Evolutionary conservation across 2,888 invertebrate genomes (phyloP).

Genomic region (Nasonovia ribisnigri): DNA sequence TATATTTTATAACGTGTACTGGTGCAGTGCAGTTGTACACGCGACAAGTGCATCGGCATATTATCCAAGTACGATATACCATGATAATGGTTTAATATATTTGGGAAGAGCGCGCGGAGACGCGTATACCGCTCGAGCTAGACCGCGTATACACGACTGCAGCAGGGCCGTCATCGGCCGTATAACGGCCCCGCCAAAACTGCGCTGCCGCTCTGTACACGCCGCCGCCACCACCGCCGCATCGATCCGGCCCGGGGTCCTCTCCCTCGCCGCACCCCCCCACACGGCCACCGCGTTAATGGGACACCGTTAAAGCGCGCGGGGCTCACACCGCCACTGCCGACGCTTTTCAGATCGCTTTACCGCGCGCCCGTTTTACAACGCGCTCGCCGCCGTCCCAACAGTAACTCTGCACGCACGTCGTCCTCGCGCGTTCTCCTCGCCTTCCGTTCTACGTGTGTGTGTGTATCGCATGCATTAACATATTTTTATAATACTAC

Average conservation of each 20-base stretch:
- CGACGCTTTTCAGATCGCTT: slow-evolving; percentile 48
- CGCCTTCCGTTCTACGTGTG: not conserved
- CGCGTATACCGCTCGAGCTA: not conserved
- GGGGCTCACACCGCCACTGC: slow-evolving; percentile 11
- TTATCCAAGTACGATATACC: not conserved
- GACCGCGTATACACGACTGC: slow-evolving; percentile 32
- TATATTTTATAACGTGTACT: not conserved
- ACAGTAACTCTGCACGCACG: not conserved
- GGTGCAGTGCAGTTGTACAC: not conserved
- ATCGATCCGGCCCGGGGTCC: slow-evolving; percentile 55
- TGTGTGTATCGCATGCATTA: not conserved
- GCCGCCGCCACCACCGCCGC: not conserved
- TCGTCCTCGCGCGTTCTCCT: not conserved
- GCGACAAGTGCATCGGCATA: not conserved
- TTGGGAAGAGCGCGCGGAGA: not conserved
- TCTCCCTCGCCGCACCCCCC: not conserved
- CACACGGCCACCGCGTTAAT: slow-evolving; percentile 31
- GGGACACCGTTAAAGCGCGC: slow-evolving; percentile 52
- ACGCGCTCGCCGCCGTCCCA: not conserved
- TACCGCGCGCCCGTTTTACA: slow-evolving; percentile 46
- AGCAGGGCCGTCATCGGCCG: not conserved
- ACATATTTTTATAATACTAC: too few relatives aligned
- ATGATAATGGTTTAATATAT: not conserved
- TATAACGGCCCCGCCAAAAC: slow-evolving; percentile 44
- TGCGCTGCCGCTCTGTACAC: not conserved